Evolutionary conservation across 1,140 invertebrate species (phyloP).

Genomic region (Drosophila pruinosa): DNA sequence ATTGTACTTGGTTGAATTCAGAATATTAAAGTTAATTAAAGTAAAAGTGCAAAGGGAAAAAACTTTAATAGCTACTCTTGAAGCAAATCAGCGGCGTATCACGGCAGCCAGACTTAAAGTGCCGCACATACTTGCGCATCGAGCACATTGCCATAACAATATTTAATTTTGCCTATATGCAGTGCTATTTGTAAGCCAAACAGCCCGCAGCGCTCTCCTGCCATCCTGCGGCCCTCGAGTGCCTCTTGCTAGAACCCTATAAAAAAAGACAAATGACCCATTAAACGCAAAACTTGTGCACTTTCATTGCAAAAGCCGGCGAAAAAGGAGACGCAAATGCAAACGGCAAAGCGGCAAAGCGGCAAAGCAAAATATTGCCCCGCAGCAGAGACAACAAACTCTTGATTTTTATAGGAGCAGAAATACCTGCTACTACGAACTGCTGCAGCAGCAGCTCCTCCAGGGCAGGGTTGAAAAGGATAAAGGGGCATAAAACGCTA

Average conservation of each 20-base stretch:
- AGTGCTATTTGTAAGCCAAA: conserved; percentile 28
- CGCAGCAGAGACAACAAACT: conserved; percentile 78
- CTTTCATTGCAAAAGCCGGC: conserved; percentile 53
- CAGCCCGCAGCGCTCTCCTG: conserved; percentile 1
- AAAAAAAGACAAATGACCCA: conserved; percentile 80
- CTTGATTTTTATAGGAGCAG: conserved; percentile 73
- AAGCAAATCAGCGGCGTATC: neutral
- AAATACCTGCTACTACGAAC: conserved; percentile 22
- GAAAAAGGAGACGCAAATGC: conserved; percentile 38
- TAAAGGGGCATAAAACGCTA: conserved; percentile 71
- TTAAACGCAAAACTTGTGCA: conserved; percentile 79
- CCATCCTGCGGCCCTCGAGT: neutral
- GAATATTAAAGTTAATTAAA: neutral
- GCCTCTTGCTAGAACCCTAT: conserved; percentile 20
- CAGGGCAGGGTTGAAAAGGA: conserved; percentile 38
- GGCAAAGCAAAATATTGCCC: conserved; percentile 68
- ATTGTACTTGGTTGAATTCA: neutral
- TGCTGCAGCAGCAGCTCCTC: conserved; percentile 38
- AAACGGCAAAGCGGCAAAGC: conserved; percentile 54
- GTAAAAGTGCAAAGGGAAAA: neutral
- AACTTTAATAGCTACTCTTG: neutral
- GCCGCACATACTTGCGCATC: neutral
- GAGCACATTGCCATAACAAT: conserved; percentile 14
- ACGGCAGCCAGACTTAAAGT: neutral
- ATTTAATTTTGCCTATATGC: conserved; percentile 38